phyloP scores from a whole-genome alignment of 2,797 vertebrate species.

The Leptatherina wallacei region DNA sequence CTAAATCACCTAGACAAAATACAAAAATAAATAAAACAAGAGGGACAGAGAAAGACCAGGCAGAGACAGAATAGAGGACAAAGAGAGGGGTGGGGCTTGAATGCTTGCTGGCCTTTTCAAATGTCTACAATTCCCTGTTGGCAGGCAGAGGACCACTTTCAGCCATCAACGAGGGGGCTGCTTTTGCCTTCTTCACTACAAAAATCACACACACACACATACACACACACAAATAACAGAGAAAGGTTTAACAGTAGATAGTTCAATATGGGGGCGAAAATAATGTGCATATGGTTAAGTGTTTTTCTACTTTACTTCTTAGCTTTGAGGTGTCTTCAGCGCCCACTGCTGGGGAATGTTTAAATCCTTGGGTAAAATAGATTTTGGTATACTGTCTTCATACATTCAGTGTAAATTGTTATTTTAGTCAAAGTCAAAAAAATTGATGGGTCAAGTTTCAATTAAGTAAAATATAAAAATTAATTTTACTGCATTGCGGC shows the following conservation, averaged over 20 bases:
- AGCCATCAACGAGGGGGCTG: slow-evolving; percentile 98
- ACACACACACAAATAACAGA: slow-evolving; percentile 98
- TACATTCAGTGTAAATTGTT: slow-evolving; percentile 14
- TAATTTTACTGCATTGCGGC: neutral
- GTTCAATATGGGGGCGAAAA: slow-evolving; percentile 77
- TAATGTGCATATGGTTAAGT: slow-evolving; percentile 72
- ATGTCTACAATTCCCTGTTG: slow-evolving; percentile 99
- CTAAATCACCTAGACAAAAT: slow-evolving; percentile 54
- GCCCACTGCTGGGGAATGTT: slow-evolving; percentile 43
- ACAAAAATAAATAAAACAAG: slow-evolving; percentile 51
- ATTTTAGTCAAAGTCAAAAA: slow-evolving; percentile 2
- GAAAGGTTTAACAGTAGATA: slow-evolving; percentile 96
- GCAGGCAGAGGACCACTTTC: slow-evolving; percentile 99
- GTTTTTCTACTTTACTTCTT: slow-evolving; percentile 58
- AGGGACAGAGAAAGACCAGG: slow-evolving; percentile 60
- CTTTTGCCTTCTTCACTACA: slow-evolving; percentile 99
- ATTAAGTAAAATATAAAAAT: neutral
- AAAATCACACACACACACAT: slow-evolving; percentile 93
- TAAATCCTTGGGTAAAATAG: slow-evolving; percentile 45
- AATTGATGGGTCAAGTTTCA: neutral
- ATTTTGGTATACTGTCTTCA: slow-evolving; percentile 56
- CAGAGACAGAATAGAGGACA: slow-evolving; percentile 73
- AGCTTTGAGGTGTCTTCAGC: slow-evolving; percentile 45
- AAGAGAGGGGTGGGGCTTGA: slow-evolving; percentile 85
- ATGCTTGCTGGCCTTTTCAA: slow-evolving; percentile 96